Conservation (phyloP, 1,140 invertebrate species). For the Octopus sinensis region DNA sequence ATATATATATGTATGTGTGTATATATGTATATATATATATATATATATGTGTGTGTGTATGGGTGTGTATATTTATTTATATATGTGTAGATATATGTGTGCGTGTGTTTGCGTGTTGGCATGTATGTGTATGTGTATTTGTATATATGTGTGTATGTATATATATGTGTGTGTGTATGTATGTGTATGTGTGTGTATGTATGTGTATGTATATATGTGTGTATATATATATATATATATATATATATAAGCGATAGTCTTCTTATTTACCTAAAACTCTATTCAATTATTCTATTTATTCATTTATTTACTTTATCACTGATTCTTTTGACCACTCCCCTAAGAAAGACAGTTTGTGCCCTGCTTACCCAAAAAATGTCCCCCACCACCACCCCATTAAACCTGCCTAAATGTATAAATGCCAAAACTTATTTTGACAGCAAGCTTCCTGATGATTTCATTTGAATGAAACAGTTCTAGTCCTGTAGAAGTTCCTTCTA, state of each 20-base stretch:
- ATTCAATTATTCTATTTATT: not conserved
- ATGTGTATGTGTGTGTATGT: not conserved
- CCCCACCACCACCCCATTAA: too few relatives aligned
- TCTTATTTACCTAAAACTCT: not conserved
- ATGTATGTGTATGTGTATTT: not conserved
- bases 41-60: not conserved
- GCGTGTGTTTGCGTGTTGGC: not conserved
- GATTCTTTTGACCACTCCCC: too few relatives aligned
- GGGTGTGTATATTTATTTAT: not conserved
- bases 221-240: constrained; percentile 2
- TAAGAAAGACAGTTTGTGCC: too few relatives aligned
- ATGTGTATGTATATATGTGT: not conserved
- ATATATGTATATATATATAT: constrained; percentile 2
- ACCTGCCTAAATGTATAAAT: too few relatives aligned
- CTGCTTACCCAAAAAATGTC: too few relatives aligned
- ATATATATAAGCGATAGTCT: not conserved
- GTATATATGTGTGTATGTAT: constrained; percentile 11
- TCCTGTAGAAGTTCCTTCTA: too few relatives aligned
- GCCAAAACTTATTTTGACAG: too few relatives aligned
- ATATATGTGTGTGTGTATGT: constrained; percentile 14
- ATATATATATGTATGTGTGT: constrained; percentile 3
- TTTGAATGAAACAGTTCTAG: too few relatives aligned
- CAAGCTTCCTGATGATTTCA: too few relatives aligned
- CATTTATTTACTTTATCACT: not conserved
- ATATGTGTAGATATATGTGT: not conserved